phyloP scores from a whole-genome alignment of 1,140 invertebrate species.

The Dreissena rostriformis region DNA sequence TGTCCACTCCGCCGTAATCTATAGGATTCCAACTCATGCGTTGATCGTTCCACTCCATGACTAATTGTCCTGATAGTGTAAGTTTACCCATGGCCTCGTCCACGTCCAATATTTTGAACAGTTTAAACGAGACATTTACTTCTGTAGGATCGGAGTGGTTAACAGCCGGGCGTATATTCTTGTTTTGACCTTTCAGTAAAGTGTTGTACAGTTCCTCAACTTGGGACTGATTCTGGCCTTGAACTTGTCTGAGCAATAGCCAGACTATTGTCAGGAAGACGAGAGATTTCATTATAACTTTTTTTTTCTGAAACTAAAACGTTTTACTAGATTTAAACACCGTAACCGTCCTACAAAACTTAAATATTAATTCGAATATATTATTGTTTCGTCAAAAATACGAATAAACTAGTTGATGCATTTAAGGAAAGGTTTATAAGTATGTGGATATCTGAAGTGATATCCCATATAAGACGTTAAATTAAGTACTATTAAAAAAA shows the following conservation, averaged over 20 bases:
- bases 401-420: no score
- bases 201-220: not conserved
- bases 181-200: slow-evolving; percentile 30
- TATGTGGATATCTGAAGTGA: no score
- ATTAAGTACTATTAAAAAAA: no score
- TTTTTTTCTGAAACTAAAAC: no score
- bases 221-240: not conserved
- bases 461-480: no score
- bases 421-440: no score
- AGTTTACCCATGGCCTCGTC: slow-evolving; percentile 52
- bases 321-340: no score
- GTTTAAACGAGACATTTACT: slow-evolving; percentile 47
- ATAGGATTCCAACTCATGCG: slow-evolving; percentile 49
- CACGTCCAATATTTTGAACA: slow-evolving; percentile 39
- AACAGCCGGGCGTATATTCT: slow-evolving; percentile 36
- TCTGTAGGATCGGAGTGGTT: slow-evolving; percentile 26
- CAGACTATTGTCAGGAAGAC: not conserved
- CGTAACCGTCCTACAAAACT: no score
- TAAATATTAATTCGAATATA: no score
- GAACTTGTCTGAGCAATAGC: not conserved
- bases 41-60: slow-evolving; percentile 43
- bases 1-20: slow-evolving; percentile 21
- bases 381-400: no score
- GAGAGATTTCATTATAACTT: not conserved
- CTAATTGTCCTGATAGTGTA: slow-evolving; percentile 30